Evolutionary conservation across 2,888 invertebrate genomes (phyloP), one percentile per base, ranked within the genome.

Genomic region (Melinopterus prodromus): DNA sequence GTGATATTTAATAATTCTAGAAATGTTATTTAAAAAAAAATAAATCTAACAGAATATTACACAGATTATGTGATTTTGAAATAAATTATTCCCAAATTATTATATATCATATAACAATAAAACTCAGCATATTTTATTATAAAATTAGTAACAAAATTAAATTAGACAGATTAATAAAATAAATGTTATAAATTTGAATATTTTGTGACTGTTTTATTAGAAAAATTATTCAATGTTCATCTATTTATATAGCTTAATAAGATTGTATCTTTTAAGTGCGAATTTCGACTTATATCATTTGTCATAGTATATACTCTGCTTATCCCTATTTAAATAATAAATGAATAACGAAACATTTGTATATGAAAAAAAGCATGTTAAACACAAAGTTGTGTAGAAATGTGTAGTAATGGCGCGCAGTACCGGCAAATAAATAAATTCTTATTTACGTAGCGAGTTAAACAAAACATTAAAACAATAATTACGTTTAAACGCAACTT

Each of bases 401-500:
- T 53, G 9, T 38, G 53, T 53, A 9, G 53, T 6, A 53, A 53
- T 53, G 26, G 26, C 3, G 53, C 12, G 53, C 53, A 2, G 12
- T 4, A 6, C 7, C 53, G 53, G 53, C 53, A 53, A 53, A 53
- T 53, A 53, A 53, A 53, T 53, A 53, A 53, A 53, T 53, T 53
- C 53, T 53, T 53, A 53, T 53, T 53, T 53, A 53, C 53, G 9
- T 12, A 53, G 9, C 53, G 9, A 12, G 53, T 53, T 4, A 53
- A 53, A 53, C 53, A 53, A 53, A 53, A 53, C 53, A 53, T 53
- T 53, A 53, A 53, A 53, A 53, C 53, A 53, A 53, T 53, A 53
- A 53, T 53, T 53, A 53, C 53, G 53, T 53, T 53, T 53, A 53
- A 53, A 12, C 53, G 53, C 53, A 53, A 53, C 53, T 53, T 53